phyloP scores from a whole-genome alignment of 2,113 vertebrate genomes.

The Gnathonemus echidnorhynchus region DNA sequence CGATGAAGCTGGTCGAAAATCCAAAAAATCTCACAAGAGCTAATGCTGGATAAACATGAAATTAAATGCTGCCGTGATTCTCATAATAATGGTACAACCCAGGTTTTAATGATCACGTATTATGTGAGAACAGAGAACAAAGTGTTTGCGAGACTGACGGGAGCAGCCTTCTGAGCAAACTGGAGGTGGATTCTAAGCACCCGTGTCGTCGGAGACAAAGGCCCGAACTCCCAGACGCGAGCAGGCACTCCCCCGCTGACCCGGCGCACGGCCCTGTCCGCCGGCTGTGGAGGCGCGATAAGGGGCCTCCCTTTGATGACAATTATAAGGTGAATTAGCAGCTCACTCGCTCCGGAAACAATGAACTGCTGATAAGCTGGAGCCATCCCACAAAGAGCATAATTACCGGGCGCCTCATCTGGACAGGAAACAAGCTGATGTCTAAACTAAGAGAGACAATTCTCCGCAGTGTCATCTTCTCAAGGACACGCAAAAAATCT shows the following conservation, averaged over 20 bases:
- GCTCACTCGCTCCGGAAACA: background rate
- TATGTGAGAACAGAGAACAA: background rate
- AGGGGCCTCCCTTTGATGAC: slow-evolving; percentile 46
- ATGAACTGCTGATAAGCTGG: slow-evolving; percentile 32
- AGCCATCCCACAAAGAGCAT: background rate
- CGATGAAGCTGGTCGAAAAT: background rate
- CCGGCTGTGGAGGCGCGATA: slow-evolving; percentile 59
- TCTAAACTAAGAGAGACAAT: background rate
- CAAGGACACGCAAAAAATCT: background rate
- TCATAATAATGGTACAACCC: background rate
- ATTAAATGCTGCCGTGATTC: background rate
- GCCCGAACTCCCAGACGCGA: background rate
- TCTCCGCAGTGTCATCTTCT: background rate
- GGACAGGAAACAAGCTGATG: background rate
- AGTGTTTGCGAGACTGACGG: background rate
- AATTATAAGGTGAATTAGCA: slow-evolving; percentile 40
- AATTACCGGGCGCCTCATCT: slow-evolving; percentile 28
- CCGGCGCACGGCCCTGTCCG: slow-evolving; percentile 30
- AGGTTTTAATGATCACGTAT: background rate
- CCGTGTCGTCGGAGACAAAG: background rate
- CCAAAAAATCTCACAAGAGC: background rate
- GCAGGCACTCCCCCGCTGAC: slow-evolving; percentile 31
- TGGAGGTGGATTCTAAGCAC: background rate
- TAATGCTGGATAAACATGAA: background rate
- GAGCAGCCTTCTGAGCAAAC: background rate